Conservation (phyloP, 2,113 vertebrate species). For the Rhineura floridana region DNA sequence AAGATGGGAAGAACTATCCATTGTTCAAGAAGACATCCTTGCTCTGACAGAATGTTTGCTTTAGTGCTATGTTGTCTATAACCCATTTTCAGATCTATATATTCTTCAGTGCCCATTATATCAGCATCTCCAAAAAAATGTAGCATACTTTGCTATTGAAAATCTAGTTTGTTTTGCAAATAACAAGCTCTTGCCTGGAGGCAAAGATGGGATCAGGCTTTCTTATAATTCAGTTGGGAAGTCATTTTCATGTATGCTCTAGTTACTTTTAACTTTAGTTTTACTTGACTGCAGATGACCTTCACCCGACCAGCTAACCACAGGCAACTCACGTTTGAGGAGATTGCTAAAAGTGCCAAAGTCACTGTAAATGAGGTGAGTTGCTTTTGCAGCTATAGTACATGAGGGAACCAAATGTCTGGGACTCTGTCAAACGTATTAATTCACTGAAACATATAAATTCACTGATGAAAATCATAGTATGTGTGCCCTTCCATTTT, state of each 20-base stretch:
- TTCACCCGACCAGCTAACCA: conserved; percentile 97
- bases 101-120: too few relatives aligned
- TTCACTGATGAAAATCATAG: too few relatives aligned
- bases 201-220: not conserved
- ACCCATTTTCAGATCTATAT: too few relatives aligned
- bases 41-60: too few relatives aligned
- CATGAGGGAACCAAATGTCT: not conserved
- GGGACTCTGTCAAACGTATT: not conserved
- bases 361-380: conserved; percentile 91
- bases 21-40: too few relatives aligned
- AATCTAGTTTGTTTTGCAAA: not conserved
- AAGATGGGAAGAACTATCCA: too few relatives aligned
- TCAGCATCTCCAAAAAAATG: too few relatives aligned
- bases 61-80: too few relatives aligned
- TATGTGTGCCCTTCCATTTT: not conserved
- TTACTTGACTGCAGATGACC: conserved; percentile 87
- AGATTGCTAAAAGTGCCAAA: conserved; percentile 92
- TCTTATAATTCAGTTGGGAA: accelerated
- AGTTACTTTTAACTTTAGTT: not conserved
- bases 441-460: not conserved
- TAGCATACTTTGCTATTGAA: not conserved
- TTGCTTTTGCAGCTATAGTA: not conserved
- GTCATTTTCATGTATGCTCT: not conserved
- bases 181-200: not conserved
- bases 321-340: conserved; percentile 94